Base-by-base conservation (phyloP, 2,888 invertebrate genomes). In the Athalia rosae region DNA sequence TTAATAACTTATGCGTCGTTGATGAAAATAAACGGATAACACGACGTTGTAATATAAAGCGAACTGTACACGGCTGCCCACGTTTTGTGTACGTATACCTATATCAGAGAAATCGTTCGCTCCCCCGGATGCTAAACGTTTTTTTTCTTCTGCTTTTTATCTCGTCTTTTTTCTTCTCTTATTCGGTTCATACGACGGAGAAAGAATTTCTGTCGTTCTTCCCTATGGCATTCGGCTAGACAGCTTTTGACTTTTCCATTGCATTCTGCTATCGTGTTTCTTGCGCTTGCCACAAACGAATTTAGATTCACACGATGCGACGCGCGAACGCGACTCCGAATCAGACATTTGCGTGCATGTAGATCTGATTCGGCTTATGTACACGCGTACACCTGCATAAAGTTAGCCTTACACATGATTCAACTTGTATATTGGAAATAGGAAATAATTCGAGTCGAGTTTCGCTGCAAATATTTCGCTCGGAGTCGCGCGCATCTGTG, bases 161-260 rank as follows among this genome's bases (percentile, higher is more conserved):
- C 7, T 53, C 6, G 9, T 53, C 9, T 53, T n/a, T 53, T 9
- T 53, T 53, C n/a, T 53, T 13, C 28, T 15, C 41, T 58, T 43
- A 58, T 71, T 71, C 15, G 45, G 45, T 56, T 71, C 45, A 15
- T 61, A 59, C 74, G 74, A 74, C 74, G 74, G 15, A 50, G 62
- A 74, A 28, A 74, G 74, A 74, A 74, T 74, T 74, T 50, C 74
- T 74, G 74, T 74, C 74, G 74, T 53, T 74, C 61, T 71, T 61
- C 15, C 7, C 61, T 28, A 13, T 61, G 74, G 74, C 74, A 74
- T 74, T 62, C 74, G 74, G 62, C 74, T 74, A 74, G 13, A 62
- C 28, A 28, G 28, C 48, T 74, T 71, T 71, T 48, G 74, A 74
- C 74, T 74, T 74, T 74, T 74, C 61, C 74, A 74, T 74, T 74